These are phyloP conservation scores for Pachymerium ferrugineum DNA, from an alignment of 2,888 invertebrate genomes.

Conservation along the genomic window DNA sequence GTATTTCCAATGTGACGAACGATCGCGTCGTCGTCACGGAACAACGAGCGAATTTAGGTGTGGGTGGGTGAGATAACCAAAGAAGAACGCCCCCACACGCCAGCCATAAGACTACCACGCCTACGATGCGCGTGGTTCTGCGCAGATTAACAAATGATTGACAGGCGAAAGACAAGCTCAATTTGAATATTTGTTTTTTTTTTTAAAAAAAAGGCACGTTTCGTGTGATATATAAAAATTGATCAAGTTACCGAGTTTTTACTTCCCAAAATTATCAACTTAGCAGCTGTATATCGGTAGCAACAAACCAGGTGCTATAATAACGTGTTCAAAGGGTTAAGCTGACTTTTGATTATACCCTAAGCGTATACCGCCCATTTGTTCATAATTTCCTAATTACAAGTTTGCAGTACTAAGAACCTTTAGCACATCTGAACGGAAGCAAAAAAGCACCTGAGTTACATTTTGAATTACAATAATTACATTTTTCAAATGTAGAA, in stretches of 20 bases:
- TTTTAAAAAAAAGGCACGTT: neutral
- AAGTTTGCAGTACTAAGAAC: conserved; percentile 9
- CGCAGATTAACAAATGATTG: conserved; percentile 15
- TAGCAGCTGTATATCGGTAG: neutral
- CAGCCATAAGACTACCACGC: conserved; percentile 15
- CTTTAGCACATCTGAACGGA: conserved; percentile 20
- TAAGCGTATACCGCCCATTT: neutral
- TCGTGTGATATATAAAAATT: no score
- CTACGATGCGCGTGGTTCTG: conserved; percentile 21
- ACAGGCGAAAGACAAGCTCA: conserved; percentile 5
- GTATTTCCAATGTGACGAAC: neutral
- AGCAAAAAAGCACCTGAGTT: conserved; percentile 9
- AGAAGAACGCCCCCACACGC: conserved; percentile 10
- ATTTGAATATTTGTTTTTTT: neutral
- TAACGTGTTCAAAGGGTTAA: conserved; percentile 2
- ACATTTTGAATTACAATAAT: conserved; percentile 1
- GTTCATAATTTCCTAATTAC: conserved; percentile 12
- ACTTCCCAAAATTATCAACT: neutral
- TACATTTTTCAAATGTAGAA: neutral
- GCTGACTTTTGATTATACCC: neutral
- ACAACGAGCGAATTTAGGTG: conserved; percentile 18
- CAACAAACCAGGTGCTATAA: neutral
- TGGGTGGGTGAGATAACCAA: conserved; percentile 16
- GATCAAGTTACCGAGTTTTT: neutral
- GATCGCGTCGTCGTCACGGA: conserved; percentile 1